Percentiles rank a stretch among this genome's conserved stretches.
Conservation (phyloP, 1,140 invertebrate species). For the Dreissena rostriformis region DNA sequence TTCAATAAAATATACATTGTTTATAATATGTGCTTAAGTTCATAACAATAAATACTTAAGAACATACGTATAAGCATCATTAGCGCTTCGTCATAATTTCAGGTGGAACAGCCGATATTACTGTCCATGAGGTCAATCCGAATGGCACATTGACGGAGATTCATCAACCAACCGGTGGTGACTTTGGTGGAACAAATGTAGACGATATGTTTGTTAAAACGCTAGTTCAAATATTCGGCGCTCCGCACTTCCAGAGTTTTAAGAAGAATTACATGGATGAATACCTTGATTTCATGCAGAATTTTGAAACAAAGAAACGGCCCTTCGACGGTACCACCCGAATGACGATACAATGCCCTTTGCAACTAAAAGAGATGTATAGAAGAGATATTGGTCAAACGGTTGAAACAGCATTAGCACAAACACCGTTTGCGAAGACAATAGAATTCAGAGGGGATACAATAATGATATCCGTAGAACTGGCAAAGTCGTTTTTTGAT, state of each 20-base stretch:
- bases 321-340: conserved; percentile 11
- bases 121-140: conserved; percentile 51
- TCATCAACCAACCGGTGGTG: conserved; percentile 54
- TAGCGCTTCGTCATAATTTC: too few relatives aligned
- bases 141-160: conserved; percentile 51
- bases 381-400: conserved; percentile 17
- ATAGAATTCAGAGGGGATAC: conserved; percentile 5
- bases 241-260: conserved; percentile 25
- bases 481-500: conserved; percentile 10
- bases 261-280: conserved; percentile 32
- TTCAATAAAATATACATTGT: too few relatives aligned
- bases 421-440: neutral
- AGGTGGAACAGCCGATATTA: conserved; percentile 64
- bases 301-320: conserved; percentile 60
- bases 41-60: too few relatives aligned
- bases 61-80: too few relatives aligned
- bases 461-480: neutral
- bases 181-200: conserved; percentile 59
- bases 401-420: neutral
- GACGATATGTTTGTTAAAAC: conserved; percentile 52
- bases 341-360: conserved; percentile 40
- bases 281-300: conserved; percentile 42
- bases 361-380: conserved; percentile 31
- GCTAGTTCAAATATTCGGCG: conserved; percentile 35
- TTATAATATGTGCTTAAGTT: too few relatives aligned